These are phyloP conservation scores for Stigmatopora nigra DNA, from an alignment of 2,113 vertebrate species.

Conservation along the genomic window DNA sequence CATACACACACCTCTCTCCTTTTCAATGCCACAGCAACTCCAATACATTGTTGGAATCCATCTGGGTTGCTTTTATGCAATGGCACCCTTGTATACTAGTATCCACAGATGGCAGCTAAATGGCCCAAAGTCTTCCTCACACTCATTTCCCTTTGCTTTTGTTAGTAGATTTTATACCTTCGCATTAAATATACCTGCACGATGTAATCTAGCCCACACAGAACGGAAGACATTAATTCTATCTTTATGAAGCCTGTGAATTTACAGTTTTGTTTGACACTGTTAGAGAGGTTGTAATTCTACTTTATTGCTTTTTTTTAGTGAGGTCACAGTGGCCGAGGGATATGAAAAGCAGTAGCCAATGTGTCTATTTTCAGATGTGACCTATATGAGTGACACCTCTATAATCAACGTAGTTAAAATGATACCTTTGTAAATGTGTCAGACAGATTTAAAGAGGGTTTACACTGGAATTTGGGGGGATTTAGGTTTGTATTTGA, in stretches of 20 bases:
- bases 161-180: background rate
- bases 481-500: background rate
- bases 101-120: conserved; percentile 35
- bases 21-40: conserved; percentile 13
- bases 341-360: background rate
- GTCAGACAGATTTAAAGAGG: background rate
- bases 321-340: background rate
- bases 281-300: conserved; percentile 7
- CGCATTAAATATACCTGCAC: conserved; percentile 5
- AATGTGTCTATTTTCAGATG: background rate
- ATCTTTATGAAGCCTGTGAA: conserved; percentile 2
- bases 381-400: background rate
- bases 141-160: conserved; percentile 13
- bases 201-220: conserved; percentile 7
- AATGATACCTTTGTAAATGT: background rate
- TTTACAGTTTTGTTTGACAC: conserved; percentile 7
- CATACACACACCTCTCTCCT: conserved; percentile 23
- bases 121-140: conserved; percentile 12
- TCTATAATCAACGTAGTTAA: background rate
- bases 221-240: conserved; percentile 3
- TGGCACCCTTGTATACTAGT: conserved; percentile 28
- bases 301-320: conserved; percentile 7
- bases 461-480: background rate
- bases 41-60: conserved; percentile 44
- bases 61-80: conserved; percentile 27